phyloP scores from a whole-genome alignment of 1,140 invertebrate species.

The Aethina tumida region DNA sequence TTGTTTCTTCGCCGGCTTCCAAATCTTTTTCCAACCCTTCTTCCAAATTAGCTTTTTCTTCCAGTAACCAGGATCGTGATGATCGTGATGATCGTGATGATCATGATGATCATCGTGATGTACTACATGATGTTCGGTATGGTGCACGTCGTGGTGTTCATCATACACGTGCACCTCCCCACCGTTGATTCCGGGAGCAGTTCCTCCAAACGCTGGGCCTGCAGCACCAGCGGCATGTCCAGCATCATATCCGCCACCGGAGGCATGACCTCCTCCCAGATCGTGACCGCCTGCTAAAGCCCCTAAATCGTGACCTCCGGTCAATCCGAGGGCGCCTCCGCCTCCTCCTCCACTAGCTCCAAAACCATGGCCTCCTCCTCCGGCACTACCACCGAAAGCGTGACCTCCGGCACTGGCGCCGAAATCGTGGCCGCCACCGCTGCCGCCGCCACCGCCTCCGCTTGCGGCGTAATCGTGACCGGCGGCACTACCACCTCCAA shows the following conservation, averaged over 20 bases:
- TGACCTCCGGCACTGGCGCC: conserved; percentile 4
- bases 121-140: conserved; percentile 7
- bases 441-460: conserved; percentile 1
- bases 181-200: conserved; percentile 6
- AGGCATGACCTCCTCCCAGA: background rate
- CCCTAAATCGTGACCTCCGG: conserved; percentile 4
- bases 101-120: conserved; percentile 13
- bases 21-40: conserved; percentile 48
- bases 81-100: conserved; percentile 32
- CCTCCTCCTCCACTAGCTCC: background rate
- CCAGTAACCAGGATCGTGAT: conserved; percentile 49
- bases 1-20: conserved; percentile 49
- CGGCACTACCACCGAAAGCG: background rate
- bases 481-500: conserved; percentile 1
- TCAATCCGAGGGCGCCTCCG: background rate
- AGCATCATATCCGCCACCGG: background rate
- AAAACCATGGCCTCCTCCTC: background rate
- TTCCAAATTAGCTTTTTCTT: conserved; percentile 55
- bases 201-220: conserved; percentile 10
- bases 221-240: no score
- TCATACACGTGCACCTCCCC: conserved; percentile 8
- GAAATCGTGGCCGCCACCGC: conserved; percentile 1
- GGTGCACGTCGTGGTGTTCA: conserved; percentile 5
- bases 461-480: background rate
- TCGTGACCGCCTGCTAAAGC: no score